Evolutionary conservation across 2,888 invertebrate genomes (phyloP), one percentile per base, ranked within the genome.

Genomic region (Volucella inanis): DNA sequence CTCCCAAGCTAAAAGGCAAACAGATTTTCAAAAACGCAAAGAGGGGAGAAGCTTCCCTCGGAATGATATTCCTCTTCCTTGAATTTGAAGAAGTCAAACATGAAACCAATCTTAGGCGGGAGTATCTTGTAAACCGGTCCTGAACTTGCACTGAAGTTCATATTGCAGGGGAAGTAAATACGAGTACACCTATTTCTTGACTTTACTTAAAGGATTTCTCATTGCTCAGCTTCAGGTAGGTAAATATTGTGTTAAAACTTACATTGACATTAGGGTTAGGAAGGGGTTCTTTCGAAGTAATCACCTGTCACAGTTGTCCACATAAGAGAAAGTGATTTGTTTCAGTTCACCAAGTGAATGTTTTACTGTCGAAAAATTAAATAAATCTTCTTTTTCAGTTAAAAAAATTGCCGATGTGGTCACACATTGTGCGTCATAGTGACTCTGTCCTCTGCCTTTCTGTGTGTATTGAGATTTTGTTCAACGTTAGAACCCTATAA

Each of bases 1-100:
- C 8, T 59, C 50, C 14, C 49, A 55, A 75, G 57, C 65, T 67
- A 64, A 78, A 71, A 78, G 64, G 49, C 55, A 78, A 78, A 77
- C 55, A 77, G 61, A 77, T 77, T 77, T 68, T 47, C 47, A 45
- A n/a, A 64, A 74, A 31, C 6, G 6, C 31, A 31, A 31, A 31
- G 0, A 31, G 31, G 31, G 31, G 52, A 62, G 52, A 74, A 64
- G 64, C 62, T 74, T 74, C 31, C 4, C 6, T 2, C 38, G n/a
- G 15, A 14, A 2, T 11, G 31, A 38, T 14, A 55, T 55, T 55
- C 8, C 38, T 6, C 31, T 31, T 31, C 4, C 31, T 39, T 8
- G 57, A 38, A 31, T 57, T 41, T 31, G 9, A 12, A 54, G 47
- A 68, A 59, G 54, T 68, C 62, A 77, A 77, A 77, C 77, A 62